A percentile compares a stretch with the other conserved stretches of the same genome.
These are phyloP conservation scores for Luperina nickerlii DNA, from an alignment of 2,888 invertebrate species.

Conservation along the genomic window DNA sequence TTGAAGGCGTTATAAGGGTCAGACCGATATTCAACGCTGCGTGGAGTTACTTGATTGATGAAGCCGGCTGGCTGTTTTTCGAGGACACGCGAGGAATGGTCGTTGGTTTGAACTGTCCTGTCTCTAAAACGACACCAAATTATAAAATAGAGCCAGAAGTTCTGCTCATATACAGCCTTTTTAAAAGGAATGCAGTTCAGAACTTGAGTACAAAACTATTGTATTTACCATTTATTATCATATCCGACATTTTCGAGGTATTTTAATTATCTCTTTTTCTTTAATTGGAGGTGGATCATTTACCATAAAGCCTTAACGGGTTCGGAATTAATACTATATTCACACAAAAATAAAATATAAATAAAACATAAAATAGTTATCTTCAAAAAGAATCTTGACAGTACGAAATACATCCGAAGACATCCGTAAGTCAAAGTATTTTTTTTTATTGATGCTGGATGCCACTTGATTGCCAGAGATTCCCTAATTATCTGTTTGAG, in stretches of 20 bases:
- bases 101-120: not conserved
- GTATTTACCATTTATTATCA: constrained; percentile 86
- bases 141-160: constrained; percentile 3
- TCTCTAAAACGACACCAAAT: not conserved
- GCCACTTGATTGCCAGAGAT: constrained; percentile 34
- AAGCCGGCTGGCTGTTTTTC: not conserved
- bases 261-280: constrained; percentile 27
- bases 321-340: constrained; percentile 36
- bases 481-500: not conserved
- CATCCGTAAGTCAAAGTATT: constrained; percentile 12
- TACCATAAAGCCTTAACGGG: constrained; percentile 17
- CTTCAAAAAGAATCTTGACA: constrained; percentile 46
- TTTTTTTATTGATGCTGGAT: constrained; percentile 21
- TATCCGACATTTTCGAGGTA: constrained; percentile 82
- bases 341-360: constrained; percentile 38
- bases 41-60: too few relatives aligned
- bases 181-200: not conserved
- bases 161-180: not conserved
- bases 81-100: not conserved
- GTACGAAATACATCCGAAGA: constrained; percentile 25
- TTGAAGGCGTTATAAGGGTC: not conserved
- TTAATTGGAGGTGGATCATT: constrained; percentile 23
- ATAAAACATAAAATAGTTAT: constrained; percentile 21
- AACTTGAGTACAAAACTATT: not conserved
- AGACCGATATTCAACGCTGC: not conserved